Percentiles rank a stretch among this genome's conserved stretches.
phyloP scores from a whole-genome alignment of 2,797 vertebrate genomes.

The Phylloscopus collybita region DNA sequence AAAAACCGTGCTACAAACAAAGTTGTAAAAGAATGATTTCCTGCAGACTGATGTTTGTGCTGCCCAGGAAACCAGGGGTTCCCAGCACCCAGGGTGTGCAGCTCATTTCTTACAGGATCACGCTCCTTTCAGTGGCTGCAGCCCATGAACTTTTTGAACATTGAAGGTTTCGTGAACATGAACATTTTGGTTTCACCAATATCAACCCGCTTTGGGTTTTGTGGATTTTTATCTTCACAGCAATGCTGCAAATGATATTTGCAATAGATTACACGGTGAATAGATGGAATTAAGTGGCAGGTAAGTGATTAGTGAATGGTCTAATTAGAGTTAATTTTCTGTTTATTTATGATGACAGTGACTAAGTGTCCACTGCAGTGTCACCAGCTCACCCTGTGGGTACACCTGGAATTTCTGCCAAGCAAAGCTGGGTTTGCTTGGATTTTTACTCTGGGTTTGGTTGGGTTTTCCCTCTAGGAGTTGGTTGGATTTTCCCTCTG shows the following conservation, averaged over 20 bases:
- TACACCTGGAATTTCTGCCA: background rate
- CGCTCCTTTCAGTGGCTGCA: background rate
- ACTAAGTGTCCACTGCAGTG: too few relatives aligned
- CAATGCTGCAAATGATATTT: background rate
- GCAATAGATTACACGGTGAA: accelerated
- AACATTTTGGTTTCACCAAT: background rate
- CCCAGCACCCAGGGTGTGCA: background rate
- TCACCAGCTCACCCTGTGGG: background rate
- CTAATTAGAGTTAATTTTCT: background rate
- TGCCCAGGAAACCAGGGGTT: background rate
- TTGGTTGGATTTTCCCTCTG: background rate
- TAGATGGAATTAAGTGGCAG: background rate
- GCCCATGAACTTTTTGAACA: background rate
- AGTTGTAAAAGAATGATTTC: background rate
- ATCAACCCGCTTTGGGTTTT: background rate
- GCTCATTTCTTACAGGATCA: background rate
- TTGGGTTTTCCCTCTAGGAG: background rate
- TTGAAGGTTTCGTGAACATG: too few relatives aligned
- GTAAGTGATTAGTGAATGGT: background rate
- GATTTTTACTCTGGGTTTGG: background rate
- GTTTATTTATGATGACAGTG: background rate
- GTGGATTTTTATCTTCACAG: background rate
- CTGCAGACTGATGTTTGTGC: background rate
- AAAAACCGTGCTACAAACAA: too few relatives aligned
- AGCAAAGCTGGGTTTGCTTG: background rate